A percentile compares a stretch with the other conserved stretches of the same genome.
phyloP scores from a whole-genome alignment of 2,888 invertebrate genomes.

The Oegoconia quadripuncta region DNA sequence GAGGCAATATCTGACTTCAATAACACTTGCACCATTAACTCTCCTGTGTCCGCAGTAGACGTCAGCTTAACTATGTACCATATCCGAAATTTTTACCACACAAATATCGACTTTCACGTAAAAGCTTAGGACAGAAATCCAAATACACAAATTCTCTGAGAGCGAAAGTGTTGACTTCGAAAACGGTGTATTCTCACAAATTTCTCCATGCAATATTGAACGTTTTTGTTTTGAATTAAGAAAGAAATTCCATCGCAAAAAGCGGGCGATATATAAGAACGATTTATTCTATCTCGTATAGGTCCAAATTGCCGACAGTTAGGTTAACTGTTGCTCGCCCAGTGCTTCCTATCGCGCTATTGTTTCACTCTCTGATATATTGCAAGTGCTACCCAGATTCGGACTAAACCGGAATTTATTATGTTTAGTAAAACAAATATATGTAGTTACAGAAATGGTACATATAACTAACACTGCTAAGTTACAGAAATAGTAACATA shows the following conservation, averaged over 20 bases:
- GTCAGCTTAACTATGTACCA: constrained; percentile 42
- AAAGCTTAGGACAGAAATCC: constrained; percentile 34
- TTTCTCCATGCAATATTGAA: constrained; percentile 14
- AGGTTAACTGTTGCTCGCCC: constrained; percentile 63
- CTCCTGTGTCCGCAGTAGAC: constrained; percentile 53
- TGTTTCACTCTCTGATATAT: constrained; percentile 58
- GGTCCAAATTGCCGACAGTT: constrained; percentile 66
- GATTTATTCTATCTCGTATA: constrained; percentile 63
- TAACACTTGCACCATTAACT: constrained; percentile 72
- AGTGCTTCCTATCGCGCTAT: constrained; percentile 56
- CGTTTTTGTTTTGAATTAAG: constrained; percentile 9
- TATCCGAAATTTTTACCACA: constrained; percentile 21
- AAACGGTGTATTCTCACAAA: constrained; percentile 19
- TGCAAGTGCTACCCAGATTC: constrained; percentile 32
- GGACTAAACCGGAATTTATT: too few species aligned
- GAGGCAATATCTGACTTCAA: constrained; percentile 65
- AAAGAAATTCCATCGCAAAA: constrained; percentile 16
- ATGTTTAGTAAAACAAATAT: too few species aligned
- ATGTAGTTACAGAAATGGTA: too few species aligned
- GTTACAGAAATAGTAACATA: too few species aligned
- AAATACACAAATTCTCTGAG: constrained; percentile 19
- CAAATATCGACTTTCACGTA: constrained; percentile 28
- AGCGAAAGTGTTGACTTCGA: constrained; percentile 8
- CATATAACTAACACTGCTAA: too few species aligned
- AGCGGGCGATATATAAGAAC: constrained; percentile 29